Evolutionary conservation across 2,797 vertebrate species (phyloP), one percentile per base, ranked within the genome.

Genomic region (Lithobates sylvaticus): DNA sequence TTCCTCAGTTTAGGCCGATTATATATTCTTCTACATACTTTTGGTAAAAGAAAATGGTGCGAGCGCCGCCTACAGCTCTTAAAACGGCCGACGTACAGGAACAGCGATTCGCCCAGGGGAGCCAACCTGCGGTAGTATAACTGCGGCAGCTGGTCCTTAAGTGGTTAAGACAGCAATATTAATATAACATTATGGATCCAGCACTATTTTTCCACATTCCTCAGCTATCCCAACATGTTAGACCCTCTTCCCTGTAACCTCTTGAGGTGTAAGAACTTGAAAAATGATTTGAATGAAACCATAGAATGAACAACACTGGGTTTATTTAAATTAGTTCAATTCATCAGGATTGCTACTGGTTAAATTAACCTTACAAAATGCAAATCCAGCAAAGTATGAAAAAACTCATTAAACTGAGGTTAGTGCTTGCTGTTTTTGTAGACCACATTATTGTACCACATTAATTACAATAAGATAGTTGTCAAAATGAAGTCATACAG

Each of bases 401-500:
- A 47, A 78, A 10, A 5, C 64, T 78, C 61, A 78, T 67, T 68
- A 78, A 27, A 23, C 50, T 80, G 78, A 58, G 78, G 78, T 81
- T 72, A 16, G 71, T 26, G 5, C 23, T 13, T 36, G 0, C 5
- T 61, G 65, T 58, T 71, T 27, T 32, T 72, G 29, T 26, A 81
- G 68, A 81, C 78, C 78, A 72, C 78, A 81, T 26, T 36, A 61
- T 70, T 71, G 68, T 36, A 72, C 34, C 42, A 39, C 78, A 58
- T 81, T 71, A 81, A 81, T 81, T 81, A 81, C 78, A 50, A 50
- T 36, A 61, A 71, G 27, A 54, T 34, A 44, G 71, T 27, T 81
- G 78, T 81, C 78, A 71, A 34, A 71, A 21, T 81, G 44, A 34
- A 71, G 21, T 36, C 18, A 12, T 34, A 34, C 12, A 71, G 54